Evolutionary conservation across 1,140 invertebrate genomes (phyloP), one percentile per base, ranked within the genome.

Genomic region (Zaprionus lachaisei): DNA sequence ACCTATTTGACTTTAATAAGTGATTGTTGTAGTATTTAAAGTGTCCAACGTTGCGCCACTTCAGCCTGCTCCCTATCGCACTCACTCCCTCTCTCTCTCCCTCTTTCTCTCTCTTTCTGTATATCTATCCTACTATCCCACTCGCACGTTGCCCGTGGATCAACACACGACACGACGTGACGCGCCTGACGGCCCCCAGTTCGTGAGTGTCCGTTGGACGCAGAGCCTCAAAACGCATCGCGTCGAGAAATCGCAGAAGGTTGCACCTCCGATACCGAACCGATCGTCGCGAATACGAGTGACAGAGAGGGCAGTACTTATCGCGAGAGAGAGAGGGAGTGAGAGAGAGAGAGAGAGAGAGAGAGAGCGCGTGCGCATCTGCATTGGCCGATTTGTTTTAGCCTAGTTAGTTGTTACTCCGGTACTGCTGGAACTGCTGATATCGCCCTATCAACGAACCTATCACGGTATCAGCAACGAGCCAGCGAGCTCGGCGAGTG

Each of bases 1-100:
- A 91, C 89, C 83, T 85, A 91, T 91, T 91, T 91, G 89, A 91
- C 89, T 91, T 91, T 89, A 91, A 91, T 91, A 91, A 91, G 84
- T 89, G 89, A 91, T 91, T 91, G 89, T 89, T 91, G 89, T 91
- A 79, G 71, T 81, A 78, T 80, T 91, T 87, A 91, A 91, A 87
- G 89, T 84, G 73, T 83, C 66, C 58, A 75, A 68, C 75, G 79
- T 83, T 89, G 77, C 71, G 80, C 84, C 80, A 81, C 83, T 87
- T 60, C 51, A 44, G 49, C 20, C 22, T 9, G 31, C 20, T 9
- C 28, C 15, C n/a, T 37, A 9, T 60, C 28, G 14, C 37, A 49
- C 26, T 49, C n/a, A 15, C 15, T 22, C 38, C 34, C 17, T 71
- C 12, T 28, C 17, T 63, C 11, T 31, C 37, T 12, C 28, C 20